Base-by-base conservation (phyloP, 2,888 invertebrate species). In the Erannis defoliaria region DNA sequence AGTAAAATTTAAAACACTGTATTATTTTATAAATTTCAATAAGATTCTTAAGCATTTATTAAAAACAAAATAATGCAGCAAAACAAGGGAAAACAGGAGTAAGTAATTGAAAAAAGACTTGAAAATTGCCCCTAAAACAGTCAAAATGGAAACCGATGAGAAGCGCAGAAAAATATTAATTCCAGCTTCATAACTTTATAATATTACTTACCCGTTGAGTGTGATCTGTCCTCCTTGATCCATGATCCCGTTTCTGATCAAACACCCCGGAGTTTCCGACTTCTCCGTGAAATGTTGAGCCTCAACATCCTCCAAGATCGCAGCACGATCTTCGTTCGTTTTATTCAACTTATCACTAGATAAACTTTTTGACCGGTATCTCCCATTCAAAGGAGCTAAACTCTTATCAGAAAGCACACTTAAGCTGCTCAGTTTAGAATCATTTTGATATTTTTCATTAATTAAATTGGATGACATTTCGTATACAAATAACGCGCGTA, bases 341-440 rank as follows among this genome's bases (percentile, higher is more conserved):
- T 90, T 85, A 69, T 89, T 91, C 74, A 93, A 88, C 80, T 93
- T 93, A 85, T 93, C 93, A 89, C 90, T 89, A 37, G 93, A 92
- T 71, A 93, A 85, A 88, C 93, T 93, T 68, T 88, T 92, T 35
- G 92, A 90, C 60, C 90, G 82, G 72, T 89, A 90, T 73, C 90
- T 82, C 46, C 80, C 83, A 66, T 86, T 90, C 55, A 89, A 70
- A 45, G 89, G 87, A 62, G 85, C 80, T 58, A 89, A 80, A 75
- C 82, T 85, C 77, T 88, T 92, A 82, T 92, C 92, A 71, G 79
- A 71, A 69, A 88, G 82, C 53, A 84, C 84, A 88, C 89, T 88
- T 62, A 89, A 81, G 84, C 88, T 86, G 74, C 88, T 92, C 66
- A 87, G 67, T 80, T 89, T 92, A 23, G 80, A 78, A 79, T 89